Evolutionary conservation across 64 coral and sea anemone species (phyloP), one percentile per base, ranked within the genome.

Genomic region (Pocillopora verrucosa): DNA sequence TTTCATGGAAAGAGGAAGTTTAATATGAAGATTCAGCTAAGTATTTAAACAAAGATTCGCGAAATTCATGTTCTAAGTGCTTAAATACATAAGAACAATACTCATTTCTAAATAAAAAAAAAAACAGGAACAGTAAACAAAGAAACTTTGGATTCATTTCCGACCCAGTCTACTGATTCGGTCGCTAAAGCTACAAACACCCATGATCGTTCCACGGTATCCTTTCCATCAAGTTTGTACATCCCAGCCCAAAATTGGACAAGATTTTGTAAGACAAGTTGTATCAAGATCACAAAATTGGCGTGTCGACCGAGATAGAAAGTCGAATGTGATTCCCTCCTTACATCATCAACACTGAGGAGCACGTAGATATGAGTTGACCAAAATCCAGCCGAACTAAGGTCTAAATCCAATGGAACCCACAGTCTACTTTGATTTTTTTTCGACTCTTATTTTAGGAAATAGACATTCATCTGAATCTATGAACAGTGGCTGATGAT

Each of bases 211-310:
- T 36, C 60, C 80, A 65, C 65, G 61, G 60, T 35, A 83, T 83
- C 34, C 2, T 83, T 12, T 59, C 41, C 51, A 65, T 83, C 61
- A 83, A 83, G 80, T 83, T 83, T 3, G 2, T 5, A 83, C 30
- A 3, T n/a, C n/a, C n/a, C n/a, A 22, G 16, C 13, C 75, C 75
- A 41, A 25, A 10, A 36, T 4, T 83, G 34, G 65, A 26, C 15
- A 34, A 36, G 16, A 24, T 36, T 9, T 2, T 83, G 15, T 83
- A 67, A 65, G 34, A 83, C 61, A 9, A 13, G 60, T 16, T 83
- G 13, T 83, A 83, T 15, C 24, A 65, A 25, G n/a, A 67, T 16
- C 58, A 83, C 60, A 83, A 83, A 30, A 83, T 83, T 51, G 80
- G 80, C 3, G 80, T 83, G 0, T 83, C 80, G 13, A 38, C 26